A percentile compares a stretch with the other conserved stretches of the same genome.
Evolutionary conservation across 2,888 invertebrate species (phyloP).

Genomic region (Pachycephus smyrnensis): DNA sequence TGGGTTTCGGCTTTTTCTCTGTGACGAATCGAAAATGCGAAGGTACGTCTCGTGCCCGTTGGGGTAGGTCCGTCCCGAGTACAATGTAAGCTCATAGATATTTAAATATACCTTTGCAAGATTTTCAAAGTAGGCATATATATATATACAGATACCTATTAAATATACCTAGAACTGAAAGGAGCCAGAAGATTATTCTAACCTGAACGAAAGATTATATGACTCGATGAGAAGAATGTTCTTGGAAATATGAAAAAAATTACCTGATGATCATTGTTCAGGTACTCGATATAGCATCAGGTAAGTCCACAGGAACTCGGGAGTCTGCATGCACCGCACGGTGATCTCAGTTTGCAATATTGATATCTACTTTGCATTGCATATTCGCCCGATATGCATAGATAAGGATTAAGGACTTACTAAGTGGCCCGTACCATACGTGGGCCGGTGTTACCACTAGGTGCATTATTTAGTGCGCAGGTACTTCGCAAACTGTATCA

Average conservation of each 20-base stretch:
- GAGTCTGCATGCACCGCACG: not conserved
- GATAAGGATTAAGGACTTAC: slow-evolving; percentile 59
- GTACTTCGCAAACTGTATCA: slow-evolving; percentile 37
- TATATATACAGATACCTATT: not conserved
- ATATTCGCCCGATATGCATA: slow-evolving; percentile 55
- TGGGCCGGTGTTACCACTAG: slow-evolving; percentile 7
- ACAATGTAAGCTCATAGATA: slow-evolving; percentile 8
- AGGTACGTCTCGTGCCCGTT: slow-evolving; percentile 36
- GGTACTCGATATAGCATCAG: not conserved
- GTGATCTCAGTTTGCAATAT: slow-evolving; percentile 48
- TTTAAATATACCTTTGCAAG: not conserved
- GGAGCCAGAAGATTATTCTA: not conserved
- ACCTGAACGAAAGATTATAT: not conserved
- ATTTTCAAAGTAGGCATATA: not conserved
- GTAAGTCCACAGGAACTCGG: not conserved
- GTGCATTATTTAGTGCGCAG: not conserved
- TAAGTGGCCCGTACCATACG: slow-evolving; percentile 19
- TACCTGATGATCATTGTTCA: not conserved
- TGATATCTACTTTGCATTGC: slow-evolving; percentile 54
- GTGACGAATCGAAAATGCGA: slow-evolving; percentile 46
- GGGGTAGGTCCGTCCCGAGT: slow-evolving; percentile 42
- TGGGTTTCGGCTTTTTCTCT: slow-evolving; percentile 39
- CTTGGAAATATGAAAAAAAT: not conserved
- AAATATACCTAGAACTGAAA: not conserved
- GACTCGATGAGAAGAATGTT: not conserved